These are phyloP conservation scores for cattle (Bos taurus) DNA, from an alignment of 2,113 vertebrate species.

Conservation along the genomic window ARS-UCD2.0 NC_037339.1:33718001-33718500, in stretches of 20 bases:
- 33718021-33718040: not conserved
- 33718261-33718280: not conserved
- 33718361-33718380: not conserved
- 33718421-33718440: not conserved
- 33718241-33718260: not conserved
- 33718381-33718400: not conserved
- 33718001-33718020: not conserved
- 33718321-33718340: not conserved
- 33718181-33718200: not conserved
- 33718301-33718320: not conserved
- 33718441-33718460: not conserved
- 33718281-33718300: not conserved
- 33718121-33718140: not conserved
- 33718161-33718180: not conserved
- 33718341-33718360: not conserved
- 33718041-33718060: not conserved
- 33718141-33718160: not conserved
- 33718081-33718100: not conserved
- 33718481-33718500: not conserved
- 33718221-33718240: not conserved
- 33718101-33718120: not conserved
- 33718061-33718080: not conserved
- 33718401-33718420: not conserved
- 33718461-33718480: not conserved
- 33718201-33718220: not conserved